Base-by-base conservation (phyloP, 2,113 vertebrate genomes). In the Micronycteris hirsuta region DNA sequence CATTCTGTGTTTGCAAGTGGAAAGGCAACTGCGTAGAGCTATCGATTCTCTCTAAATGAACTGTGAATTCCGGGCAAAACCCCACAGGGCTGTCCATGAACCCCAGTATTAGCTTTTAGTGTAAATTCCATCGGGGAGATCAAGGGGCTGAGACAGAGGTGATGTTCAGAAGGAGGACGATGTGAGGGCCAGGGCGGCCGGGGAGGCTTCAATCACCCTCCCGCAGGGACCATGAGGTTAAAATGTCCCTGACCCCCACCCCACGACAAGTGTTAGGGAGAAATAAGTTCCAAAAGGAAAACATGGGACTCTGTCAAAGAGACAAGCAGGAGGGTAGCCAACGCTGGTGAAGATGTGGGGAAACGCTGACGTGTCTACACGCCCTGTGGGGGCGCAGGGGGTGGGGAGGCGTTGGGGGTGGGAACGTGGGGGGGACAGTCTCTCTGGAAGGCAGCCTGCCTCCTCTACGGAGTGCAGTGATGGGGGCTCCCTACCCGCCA, bases 371-470 rank as follows among this genome's bases (percentile, higher is more conserved):
- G 1, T 2, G 7, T 22, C 54, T 9, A 16, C 71, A 54, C 0
- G 4, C 8, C 26, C 33, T 5, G 17, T 1, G 47, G 20, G 7
- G 20, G 33, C 9, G 3, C 26, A n/a, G 47, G 31, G 71, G 71
- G 22, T 15, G 7, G 9, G 12, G 38, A 1, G 12, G 4, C 9
- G 24, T 1, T 1, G 8, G 0, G 33, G 20, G 12, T 1, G 4
- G 52, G 22, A 5, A 2, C 1, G 24, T 9, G 12, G 41, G 15
- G 1, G 31, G 7, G 28, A 2, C 15, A 2, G 1, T 22, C 36
- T 65, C 54, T 43, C 81, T 19, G 41, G 33, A 61, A n/a, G 28
- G 16, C n/a, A 6, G 2, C 10, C 16, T 45, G 41, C n/a, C 20
- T 76, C 45, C 52, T 81, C 15, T 15, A 8, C 1, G 2, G 61